phyloP scores from a whole-genome alignment of 2,797 vertebrate species.

The Pantherophis vulpinus region DNA sequence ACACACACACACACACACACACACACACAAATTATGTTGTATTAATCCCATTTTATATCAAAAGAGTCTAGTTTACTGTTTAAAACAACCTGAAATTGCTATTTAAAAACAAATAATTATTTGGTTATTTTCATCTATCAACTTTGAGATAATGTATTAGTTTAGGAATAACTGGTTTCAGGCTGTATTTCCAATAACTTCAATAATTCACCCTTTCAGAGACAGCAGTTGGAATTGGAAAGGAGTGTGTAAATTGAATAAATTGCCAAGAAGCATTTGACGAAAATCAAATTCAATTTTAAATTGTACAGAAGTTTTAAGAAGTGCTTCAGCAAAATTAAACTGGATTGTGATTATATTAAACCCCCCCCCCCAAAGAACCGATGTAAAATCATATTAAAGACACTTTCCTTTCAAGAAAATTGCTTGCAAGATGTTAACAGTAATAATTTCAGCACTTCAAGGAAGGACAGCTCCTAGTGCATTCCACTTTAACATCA shows the following conservation, averaged over 20 bases:
- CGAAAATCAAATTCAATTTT: not conserved
- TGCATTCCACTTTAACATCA: not conserved
- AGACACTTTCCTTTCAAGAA: not conserved
- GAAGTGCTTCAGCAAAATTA: not conserved
- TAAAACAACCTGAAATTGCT: not conserved
- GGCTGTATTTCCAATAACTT: not conserved
- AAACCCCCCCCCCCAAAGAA: not conserved
- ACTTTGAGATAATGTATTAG: not conserved
- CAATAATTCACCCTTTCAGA: not conserved
- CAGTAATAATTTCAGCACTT: conserved; percentile 15
- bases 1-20: no score
- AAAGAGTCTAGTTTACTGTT: not conserved
- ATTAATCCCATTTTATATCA: not conserved
- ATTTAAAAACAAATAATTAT: not conserved
- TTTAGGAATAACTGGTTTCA: not conserved
- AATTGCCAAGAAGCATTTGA: not conserved
- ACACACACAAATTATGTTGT: no score
- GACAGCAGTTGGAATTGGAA: not conserved
- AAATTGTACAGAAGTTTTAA: not conserved
- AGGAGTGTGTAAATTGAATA: not conserved
- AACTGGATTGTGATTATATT: not conserved
- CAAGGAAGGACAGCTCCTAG: not conserved
- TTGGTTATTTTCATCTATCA: not conserved
- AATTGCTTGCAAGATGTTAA: not conserved
- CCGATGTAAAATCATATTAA: not conserved